Percentiles rank a stretch among this genome's conserved stretches.
These are phyloP conservation scores for Trachurus trachurus DNA, from an alignment of 2,797 vertebrate species.

Conservation along the genomic window DNA sequence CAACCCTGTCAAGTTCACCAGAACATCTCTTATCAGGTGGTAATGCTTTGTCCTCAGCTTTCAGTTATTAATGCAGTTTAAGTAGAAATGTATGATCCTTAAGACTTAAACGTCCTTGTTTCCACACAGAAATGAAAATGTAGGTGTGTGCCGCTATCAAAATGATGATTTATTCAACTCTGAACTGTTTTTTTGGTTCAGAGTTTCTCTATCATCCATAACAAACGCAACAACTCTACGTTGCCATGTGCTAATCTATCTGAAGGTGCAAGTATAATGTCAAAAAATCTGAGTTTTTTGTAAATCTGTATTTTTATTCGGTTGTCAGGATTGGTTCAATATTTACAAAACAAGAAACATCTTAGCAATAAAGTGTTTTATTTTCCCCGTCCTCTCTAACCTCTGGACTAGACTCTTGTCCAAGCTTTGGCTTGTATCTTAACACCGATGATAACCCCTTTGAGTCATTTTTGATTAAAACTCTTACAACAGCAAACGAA, in stretches of 20 bases:
- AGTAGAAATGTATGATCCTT: background rate
- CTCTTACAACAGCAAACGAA: slow-evolving; percentile 36
- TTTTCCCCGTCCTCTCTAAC: background rate
- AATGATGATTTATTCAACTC: background rate
- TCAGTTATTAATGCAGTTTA: background rate
- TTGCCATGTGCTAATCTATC: background rate
- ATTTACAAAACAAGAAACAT: background rate
- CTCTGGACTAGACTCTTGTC: slow-evolving; percentile 29
- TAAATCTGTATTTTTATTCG: background rate
- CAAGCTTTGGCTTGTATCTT: slow-evolving; percentile 25
- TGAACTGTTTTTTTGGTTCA: background rate
- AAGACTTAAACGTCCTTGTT: background rate
- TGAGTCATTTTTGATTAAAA: slow-evolving; percentile 13
- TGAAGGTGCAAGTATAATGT: background rate
- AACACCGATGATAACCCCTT: slow-evolving; percentile 36
- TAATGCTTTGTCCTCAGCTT: background rate
- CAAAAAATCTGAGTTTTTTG: too few species aligned
- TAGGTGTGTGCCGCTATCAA: background rate
- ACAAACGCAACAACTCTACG: background rate
- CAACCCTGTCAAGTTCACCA: background rate
- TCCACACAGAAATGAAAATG: background rate
- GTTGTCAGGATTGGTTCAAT: background rate
- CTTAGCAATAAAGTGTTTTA: background rate
- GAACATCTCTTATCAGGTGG: background rate
- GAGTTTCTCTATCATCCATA: background rate